Base-by-base conservation (phyloP, 2,797 vertebrate species). In the Philypnodon macrostomus region DNA sequence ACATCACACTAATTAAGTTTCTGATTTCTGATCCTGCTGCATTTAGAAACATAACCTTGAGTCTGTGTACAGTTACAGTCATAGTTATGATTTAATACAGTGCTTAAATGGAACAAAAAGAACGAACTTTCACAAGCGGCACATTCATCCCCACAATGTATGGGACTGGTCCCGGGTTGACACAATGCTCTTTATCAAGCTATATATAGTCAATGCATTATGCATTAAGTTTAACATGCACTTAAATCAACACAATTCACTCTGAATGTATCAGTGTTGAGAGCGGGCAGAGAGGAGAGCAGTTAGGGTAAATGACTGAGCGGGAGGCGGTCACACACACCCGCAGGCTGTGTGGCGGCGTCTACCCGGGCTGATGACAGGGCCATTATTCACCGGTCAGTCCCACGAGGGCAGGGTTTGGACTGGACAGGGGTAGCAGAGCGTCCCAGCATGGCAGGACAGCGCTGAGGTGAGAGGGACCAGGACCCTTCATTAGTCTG, bases 321-420 rank as follows among this genome's bases (percentile, higher is more conserved):
- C 18, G 3, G 64, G 52, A 68, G 74, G 62, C 68, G 72, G 78
- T 83, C 85, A 85, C 80, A 86, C 69, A 72, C 73, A 75, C 56
- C 82, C 84, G 72, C 67, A 16, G 82, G 84, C 81, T 67, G 67
- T 80, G 72, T 51, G 47, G 75, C 38, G 84, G 85, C 89, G 85
- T 92, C 90, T 90, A 89, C 89, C 88, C 89, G 83, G 85, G 87
- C 88, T 81, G 89, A 87, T 90, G 93, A 96, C 93, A 94, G 90
- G 90, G 91, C 91, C 92, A 93, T 96, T 94, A 94, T 92, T 97
- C 92, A 96, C 88, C 77, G 89, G 90, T 85, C 92, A 91, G 70
- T 81, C 83, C 85, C 74, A 91, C 70, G 92, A 92, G 93, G 91
- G 89, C 91, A 90, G 90, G 88, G 91, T 84, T 86, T 86, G 52